Evolutionary conservation across 2,797 vertebrate genomes (phyloP), one percentile per base, ranked within the genome.

Genomic region (Pempheris klunzingeri): DNA sequence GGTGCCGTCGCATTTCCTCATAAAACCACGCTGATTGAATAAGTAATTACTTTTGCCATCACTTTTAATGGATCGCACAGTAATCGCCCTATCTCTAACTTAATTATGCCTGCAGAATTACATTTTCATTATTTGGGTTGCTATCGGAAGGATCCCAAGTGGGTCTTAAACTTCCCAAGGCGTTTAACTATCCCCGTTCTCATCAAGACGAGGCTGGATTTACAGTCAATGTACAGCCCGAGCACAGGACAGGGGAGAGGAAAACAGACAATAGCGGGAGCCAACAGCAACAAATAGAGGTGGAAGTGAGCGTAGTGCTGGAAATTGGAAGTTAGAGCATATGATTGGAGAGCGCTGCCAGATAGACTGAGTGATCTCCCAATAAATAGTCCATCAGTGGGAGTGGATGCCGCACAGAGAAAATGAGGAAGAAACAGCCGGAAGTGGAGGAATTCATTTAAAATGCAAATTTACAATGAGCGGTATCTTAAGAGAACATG

Each of bases 1-100:
- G 86, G 77, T 68, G 82, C 84, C 80, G 53, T 84, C 57, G 64
- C 77, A 70, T 89, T 87, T 81, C 67, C 86, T 86, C 88, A 87
- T 92, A 90, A 93, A 93, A 86, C 64, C 70, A 44, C 28, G 46
- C 89, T 92, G 90, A 94, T 94, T 94, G 91, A 95, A 93, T 93
- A 92, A 90, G 92, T 92, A 93, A 94, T 94, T 93, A 93, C 91
- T 92, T 93, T 91, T 88, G 82, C 91, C 88, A 90, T 92, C 88
- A 75, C 88, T 92, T 93, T 92, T 92, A 94, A 94, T 93, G 89
- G 90, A 89, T 93, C 76, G 59, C 89, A 75, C 82, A 77, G 87
- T 93, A 93, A 94, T 94, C 84, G 69, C 81, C 84, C 87, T 82
- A 91, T 91, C 91, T 89, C 87, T 90, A 90, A 93, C 91, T 92